These are phyloP conservation scores for Echiichthys vipera DNA, from an alignment of 2,797 vertebrate genomes.

Conservation along the genomic window DNA sequence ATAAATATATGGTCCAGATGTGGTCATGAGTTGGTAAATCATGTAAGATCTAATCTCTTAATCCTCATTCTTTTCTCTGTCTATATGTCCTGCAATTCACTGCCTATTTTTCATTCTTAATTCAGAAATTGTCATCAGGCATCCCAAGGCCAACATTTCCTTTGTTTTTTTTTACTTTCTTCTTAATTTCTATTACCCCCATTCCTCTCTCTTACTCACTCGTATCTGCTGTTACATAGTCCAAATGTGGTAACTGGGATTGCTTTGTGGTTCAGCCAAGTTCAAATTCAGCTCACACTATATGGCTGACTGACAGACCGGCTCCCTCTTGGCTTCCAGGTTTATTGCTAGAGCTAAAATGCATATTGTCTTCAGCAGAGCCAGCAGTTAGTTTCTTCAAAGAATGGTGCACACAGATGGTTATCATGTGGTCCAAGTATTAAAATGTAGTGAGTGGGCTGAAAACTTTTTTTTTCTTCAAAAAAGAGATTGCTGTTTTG, in stretches of 20 bases:
- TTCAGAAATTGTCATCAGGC: conserved; percentile 10
- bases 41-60: conserved; percentile 18
- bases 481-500: neutral
- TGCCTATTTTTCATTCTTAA: conserved; percentile 11
- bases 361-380: conserved; percentile 6
- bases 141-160: conserved; percentile 10
- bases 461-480: neutral
- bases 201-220: neutral
- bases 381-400: conserved; percentile 6
- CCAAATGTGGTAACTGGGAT: conserved; percentile 54
- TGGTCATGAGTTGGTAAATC: conserved; percentile 32
- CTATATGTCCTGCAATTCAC: neutral
- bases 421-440: neutral
- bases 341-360: conserved; percentile 27
- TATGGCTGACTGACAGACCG: conserved; percentile 16
- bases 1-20: conserved; percentile 39
- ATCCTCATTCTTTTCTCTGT: conserved; percentile 12
- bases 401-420: neutral
- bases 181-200: neutral
- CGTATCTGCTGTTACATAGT: conserved; percentile 24
- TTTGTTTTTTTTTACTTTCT: neutral
- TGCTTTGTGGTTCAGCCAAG: conserved; percentile 44
- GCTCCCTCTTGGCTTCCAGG: conserved; percentile 25
- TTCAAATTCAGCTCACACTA: conserved; percentile 46
- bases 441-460: neutral